phyloP scores from a whole-genome alignment of 2,797 vertebrate species.

The Falco rusticolus region DNA sequence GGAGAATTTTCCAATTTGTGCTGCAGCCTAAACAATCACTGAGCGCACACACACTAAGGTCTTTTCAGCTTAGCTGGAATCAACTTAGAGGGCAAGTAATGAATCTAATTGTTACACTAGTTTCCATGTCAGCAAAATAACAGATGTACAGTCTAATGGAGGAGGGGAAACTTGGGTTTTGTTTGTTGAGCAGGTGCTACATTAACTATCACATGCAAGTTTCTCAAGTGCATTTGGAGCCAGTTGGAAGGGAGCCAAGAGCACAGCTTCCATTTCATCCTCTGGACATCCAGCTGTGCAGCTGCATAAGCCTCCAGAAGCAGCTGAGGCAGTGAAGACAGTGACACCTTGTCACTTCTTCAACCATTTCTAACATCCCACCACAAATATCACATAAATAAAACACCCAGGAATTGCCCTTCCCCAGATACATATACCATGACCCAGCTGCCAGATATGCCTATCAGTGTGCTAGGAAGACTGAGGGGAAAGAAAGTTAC shows the following conservation, averaged over 20 bases:
- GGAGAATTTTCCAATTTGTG: slow-evolving; percentile 37
- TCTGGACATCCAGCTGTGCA: slow-evolving; percentile 78
- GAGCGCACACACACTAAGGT: slow-evolving; percentile 10
- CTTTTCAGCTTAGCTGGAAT: slow-evolving; percentile 63
- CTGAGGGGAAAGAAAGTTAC: background rate
- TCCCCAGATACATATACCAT: background rate
- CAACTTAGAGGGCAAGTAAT: slow-evolving; percentile 60
- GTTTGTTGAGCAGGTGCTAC: slow-evolving; percentile 79
- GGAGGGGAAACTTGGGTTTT: slow-evolving; percentile 53
- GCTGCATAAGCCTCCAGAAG: slow-evolving; percentile 66
- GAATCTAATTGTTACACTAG: slow-evolving; percentile 74
- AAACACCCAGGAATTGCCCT: slow-evolving; percentile 18
- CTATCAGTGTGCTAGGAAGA: background rate
- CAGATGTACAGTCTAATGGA: slow-evolving; percentile 74
- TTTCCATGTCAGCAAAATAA: slow-evolving; percentile 80
- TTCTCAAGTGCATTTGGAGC: slow-evolving; percentile 73
- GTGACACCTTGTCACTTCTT: slow-evolving; percentile 75
- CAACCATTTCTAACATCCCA: slow-evolving; percentile 38
- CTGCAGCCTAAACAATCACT: slow-evolving; percentile 25
- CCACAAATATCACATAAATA: slow-evolving; percentile 20
- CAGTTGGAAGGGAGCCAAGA: slow-evolving; percentile 71
- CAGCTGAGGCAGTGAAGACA: slow-evolving; percentile 77
- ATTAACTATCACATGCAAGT: slow-evolving; percentile 69
- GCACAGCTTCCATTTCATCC: slow-evolving; percentile 64
- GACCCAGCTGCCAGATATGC: slow-evolving; percentile 61